A percentile compares a stretch with the other conserved stretches of the same genome.
Evolutionary conservation across 2,888 invertebrate species (phyloP).

Genomic region (Tenthredo distinguenda): DNA sequence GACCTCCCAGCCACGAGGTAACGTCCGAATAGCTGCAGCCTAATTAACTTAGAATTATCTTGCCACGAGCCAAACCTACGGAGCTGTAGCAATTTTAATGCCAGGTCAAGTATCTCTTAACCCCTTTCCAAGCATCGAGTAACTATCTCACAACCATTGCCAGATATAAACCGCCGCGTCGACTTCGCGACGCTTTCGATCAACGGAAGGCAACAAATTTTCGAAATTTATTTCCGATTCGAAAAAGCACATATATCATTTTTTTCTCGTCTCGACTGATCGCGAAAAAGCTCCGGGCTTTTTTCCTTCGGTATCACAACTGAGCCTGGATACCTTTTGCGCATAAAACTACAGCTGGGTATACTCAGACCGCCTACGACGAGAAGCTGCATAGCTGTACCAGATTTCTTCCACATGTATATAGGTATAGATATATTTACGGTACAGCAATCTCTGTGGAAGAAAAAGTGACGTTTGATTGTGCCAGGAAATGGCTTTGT

Average conservation of each 20-base stretch:
- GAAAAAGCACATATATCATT: no score
- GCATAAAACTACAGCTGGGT: not conserved
- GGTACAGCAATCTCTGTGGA: not conserved
- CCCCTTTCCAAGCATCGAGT: not conserved
- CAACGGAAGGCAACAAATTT: not conserved
- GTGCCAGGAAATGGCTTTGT: conserved; percentile 3
- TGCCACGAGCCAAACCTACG: not conserved
- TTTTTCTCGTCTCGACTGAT: no score
- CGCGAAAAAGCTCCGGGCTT: not conserved
- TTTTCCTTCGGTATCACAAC: not conserved
- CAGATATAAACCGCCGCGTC: not conserved
- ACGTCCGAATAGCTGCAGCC: not conserved
- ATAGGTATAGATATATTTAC: not conserved
- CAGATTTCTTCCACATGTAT: not conserved
- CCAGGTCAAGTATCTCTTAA: conserved; percentile 35
- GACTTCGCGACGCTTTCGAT: not conserved
- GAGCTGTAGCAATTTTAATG: not conserved
- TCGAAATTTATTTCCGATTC: not conserved
- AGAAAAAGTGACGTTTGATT: conserved; percentile 1
- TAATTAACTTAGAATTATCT: conserved; percentile 5
- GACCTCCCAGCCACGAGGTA: not conserved
- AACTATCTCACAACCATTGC: not conserved
- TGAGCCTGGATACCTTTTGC: not conserved
- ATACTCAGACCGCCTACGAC: not conserved
- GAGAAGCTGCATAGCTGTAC: not conserved